A percentile compares a stretch with the other conserved stretches of the same genome.
phyloP scores from a whole-genome alignment of 2,888 invertebrate species.

The Cetonia aurata region DNA sequence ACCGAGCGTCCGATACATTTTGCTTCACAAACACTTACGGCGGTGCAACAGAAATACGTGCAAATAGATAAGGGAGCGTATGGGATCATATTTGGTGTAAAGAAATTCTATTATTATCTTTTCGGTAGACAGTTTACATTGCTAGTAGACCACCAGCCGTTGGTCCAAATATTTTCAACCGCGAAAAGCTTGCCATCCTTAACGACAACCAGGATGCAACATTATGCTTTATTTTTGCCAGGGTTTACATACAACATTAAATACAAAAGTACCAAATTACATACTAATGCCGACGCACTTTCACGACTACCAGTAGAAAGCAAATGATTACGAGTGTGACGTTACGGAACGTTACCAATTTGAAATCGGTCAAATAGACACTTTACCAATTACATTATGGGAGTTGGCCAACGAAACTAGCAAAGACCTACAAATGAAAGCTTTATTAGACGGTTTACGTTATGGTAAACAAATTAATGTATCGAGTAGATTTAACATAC shows the following conservation, averaged over 20 bases:
- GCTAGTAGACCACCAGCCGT: conserved; percentile 42
- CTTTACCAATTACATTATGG: conserved; percentile 33
- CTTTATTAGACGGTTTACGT: conserved; percentile 20
- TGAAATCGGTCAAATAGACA: not conserved
- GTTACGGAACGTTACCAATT: not conserved
- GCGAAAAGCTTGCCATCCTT: conserved; percentile 26
- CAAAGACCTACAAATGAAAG: conserved; percentile 30
- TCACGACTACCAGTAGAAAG: conserved; percentile 14
- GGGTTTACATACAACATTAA: conserved; percentile 29
- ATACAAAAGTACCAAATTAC: conserved; percentile 27
- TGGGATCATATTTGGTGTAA: conserved; percentile 43
- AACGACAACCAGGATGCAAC: conserved; percentile 42
- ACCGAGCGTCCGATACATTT: conserved; percentile 60
- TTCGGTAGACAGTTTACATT: conserved; percentile 40
- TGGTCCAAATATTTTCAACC: conserved; percentile 38
- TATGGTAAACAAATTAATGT: conserved; percentile 1
- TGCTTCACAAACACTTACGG: conserved; percentile 58
- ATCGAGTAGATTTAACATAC: conserved; percentile 15
- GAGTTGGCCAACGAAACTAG: conserved; percentile 19
- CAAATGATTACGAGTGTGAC: conserved; percentile 13
- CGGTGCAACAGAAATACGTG: conserved; percentile 54
- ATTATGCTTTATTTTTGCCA: conserved; percentile 40
- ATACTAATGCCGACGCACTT: conserved; percentile 32
- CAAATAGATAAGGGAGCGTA: conserved; percentile 43
- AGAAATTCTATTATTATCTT: conserved; percentile 41